Base-by-base conservation (phyloP, 1,140 invertebrate genomes). In the Plectrocnemia conspersa region DNA sequence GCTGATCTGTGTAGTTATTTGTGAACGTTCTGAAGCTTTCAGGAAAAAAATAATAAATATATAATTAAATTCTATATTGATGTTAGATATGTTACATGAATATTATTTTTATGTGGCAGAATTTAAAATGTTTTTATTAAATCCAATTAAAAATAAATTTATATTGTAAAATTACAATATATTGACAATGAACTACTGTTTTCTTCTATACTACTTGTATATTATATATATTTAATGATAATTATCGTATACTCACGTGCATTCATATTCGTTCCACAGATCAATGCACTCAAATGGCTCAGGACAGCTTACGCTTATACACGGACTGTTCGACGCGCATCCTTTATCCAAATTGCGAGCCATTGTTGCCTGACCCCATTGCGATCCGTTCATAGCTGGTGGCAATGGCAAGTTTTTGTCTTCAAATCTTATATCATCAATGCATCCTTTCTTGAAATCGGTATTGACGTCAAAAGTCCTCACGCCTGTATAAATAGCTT, bases 241-340 rank as follows among this genome's bases (percentile, higher is more conserved):
- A 35, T 29, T 15, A 61, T 55, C 33, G 22, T 65, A 29, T 54
- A 72, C 75, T 75, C 72, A 85, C 82, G 78, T 79, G 79, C 84
- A 86, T 64, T 84, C 82, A 61, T 81, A 78, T 58, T 78, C 75
- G 65, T 75, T 78, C 83, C 83, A 86, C 27, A 85, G 67, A 67
- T 85, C 82, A 29, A 80, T 75, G 69, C 84, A 86, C 53, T 80
- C 75, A 68, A 82, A 80, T 41, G 79, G 76, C 52, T 73, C 69
- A 19, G 77, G 75, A 64, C 83, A 84, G 48, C 72, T 76, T 48
- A 79, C 75, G 63, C 76, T 77, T 27, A 74, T 70, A 67, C 83
- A 85, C 38, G 82, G 81, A 60, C 81, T 74, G 63, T 82, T 78
- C 19, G 81, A 82, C 21, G 75, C 69, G 65, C 84, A 86, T 52